Evolutionary conservation across 1,140 invertebrate species (phyloP).

Genomic region (Tribolium madens): DNA sequence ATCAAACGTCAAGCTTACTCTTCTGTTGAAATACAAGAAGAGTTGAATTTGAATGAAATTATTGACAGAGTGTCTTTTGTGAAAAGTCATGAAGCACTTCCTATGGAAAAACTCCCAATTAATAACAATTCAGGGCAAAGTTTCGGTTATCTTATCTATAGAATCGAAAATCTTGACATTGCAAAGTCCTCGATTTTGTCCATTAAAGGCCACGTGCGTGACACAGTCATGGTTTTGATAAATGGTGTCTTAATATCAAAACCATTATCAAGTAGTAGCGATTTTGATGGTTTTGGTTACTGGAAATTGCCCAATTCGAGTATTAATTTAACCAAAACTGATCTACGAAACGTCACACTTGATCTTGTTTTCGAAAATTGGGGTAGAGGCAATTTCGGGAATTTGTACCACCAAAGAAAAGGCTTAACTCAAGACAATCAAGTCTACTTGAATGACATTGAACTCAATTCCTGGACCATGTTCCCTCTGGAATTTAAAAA

Average conservation of each 20-base stretch:
- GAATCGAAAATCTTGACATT: constrained; percentile 60
- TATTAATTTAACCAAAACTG: constrained; percentile 50
- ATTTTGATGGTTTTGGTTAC: constrained; percentile 66
- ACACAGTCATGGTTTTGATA: constrained; percentile 69
- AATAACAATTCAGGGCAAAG: constrained; percentile 70
- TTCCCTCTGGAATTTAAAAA: constrained; percentile 70
- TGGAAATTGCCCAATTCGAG: constrained; percentile 64
- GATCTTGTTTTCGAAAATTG: constrained; percentile 73
- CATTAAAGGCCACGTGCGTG: constrained; percentile 67
- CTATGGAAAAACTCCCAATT: constrained; percentile 72
- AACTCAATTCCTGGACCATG: constrained; percentile 67
- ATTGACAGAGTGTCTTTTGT: constrained; percentile 55
- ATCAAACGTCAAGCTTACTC: constrained; percentile 62
- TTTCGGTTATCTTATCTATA: constrained; percentile 72
- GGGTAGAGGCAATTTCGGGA: constrained; percentile 71
- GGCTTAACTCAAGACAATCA: constrained; percentile 65
- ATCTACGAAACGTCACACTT: constrained; percentile 60
- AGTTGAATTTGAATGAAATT: constrained; percentile 60
- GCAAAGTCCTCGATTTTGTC: constrained; percentile 58
- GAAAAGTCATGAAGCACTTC: constrained; percentile 51
- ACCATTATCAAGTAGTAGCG: constrained; percentile 55
- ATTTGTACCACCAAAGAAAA: constrained; percentile 66
- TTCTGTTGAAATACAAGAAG: constrained; percentile 44
- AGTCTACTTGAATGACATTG: constrained; percentile 65
- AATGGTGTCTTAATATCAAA: constrained; percentile 65